Evolutionary conservation across 53 echinoderm and acorn worm genomes (phyloP).

Genomic region (Henricia sp.): DNA sequence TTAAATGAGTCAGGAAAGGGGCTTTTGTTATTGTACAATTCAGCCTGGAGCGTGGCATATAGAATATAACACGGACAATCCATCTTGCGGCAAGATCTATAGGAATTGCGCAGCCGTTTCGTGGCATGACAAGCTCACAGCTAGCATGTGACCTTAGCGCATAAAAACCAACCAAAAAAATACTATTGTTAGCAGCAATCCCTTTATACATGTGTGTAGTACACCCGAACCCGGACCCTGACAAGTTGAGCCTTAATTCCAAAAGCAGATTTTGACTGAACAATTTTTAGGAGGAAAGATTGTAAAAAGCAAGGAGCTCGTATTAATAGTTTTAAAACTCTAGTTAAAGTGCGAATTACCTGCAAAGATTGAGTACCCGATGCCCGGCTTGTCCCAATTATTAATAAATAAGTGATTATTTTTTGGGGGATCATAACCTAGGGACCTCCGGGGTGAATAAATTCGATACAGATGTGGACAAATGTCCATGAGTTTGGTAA

Average conservation of each 20-base stretch:
- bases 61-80: not conserved
- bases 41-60: not conserved
- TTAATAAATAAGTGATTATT: too few relatives aligned
- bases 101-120: constrained; percentile 23
- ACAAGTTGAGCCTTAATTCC: constrained; percentile 11
- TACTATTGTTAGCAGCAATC: constrained; percentile 1
- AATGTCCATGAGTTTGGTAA: too few relatives aligned
- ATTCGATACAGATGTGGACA: too few relatives aligned
- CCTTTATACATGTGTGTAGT: not conserved
- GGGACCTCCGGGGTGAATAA: too few relatives aligned
- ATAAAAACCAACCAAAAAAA: not conserved
- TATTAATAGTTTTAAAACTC: too few relatives aligned
- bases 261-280: not conserved
- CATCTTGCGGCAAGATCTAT: constrained; percentile 52
- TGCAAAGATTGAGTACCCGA: too few relatives aligned
- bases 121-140: not conserved
- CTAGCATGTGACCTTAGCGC: constrained; percentile 22
- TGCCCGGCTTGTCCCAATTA: too few relatives aligned
- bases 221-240: not conserved
- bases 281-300: too few relatives aligned
- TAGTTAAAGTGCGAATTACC: too few relatives aligned
- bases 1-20: constrained; percentile 19
- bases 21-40: not conserved
- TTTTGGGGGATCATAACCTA: too few relatives aligned
- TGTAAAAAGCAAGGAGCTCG: too few relatives aligned